Evolutionary conservation across 2,113 vertebrate genomes (phyloP), one percentile per base, ranked within the genome.

Genomic region (Rostratula benghalensis): DNA sequence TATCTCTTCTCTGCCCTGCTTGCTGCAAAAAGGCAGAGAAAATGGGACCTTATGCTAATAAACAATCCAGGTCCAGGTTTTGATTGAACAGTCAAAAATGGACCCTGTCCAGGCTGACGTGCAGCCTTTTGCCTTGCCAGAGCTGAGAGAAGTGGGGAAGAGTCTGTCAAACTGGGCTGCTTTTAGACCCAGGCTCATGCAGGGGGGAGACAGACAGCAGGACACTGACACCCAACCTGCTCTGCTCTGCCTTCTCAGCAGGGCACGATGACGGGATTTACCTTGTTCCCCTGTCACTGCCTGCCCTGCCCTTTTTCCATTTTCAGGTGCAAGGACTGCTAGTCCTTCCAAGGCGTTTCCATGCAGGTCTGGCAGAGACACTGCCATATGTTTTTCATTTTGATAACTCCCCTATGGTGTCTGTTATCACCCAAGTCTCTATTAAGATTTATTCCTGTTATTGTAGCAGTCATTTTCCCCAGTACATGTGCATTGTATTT

Each of bases 401-500:
- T 90, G 95, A 93, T 96, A 93, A 95, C 92, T 96, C 95, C 95
- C 96, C 90, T 95, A 90, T 90, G 93, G 89, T 94, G 94, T 93
- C 96, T 97, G 96, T 97, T 97, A 95, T 97, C 96, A 84, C 96
- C 95, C 88, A 87, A 95, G 94, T 74, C 94, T 96, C 95, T 97
- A 96, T 97, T 97, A 96, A 96, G 96, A 97, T 97, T 97, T 97
- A 97, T 97, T 97, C 94, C 95, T 94, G 91, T 93, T 97, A 95
- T 96, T 96, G 95, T 96, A 95, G 92, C 96, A 93, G 93, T 97
- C 91, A 71, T 96, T 96, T 94, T 96, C 93, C 89, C 69, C 79
- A 91, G 88, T 93, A 96, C 95, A 96, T 95, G 86, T 96, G 96
- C 89, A 94, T 94, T 92, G 96, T 96, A 95, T 96, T 97, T 96